Conservation (phyloP, 2,797 vertebrate species). For the Serranus cabrilla region DNA sequence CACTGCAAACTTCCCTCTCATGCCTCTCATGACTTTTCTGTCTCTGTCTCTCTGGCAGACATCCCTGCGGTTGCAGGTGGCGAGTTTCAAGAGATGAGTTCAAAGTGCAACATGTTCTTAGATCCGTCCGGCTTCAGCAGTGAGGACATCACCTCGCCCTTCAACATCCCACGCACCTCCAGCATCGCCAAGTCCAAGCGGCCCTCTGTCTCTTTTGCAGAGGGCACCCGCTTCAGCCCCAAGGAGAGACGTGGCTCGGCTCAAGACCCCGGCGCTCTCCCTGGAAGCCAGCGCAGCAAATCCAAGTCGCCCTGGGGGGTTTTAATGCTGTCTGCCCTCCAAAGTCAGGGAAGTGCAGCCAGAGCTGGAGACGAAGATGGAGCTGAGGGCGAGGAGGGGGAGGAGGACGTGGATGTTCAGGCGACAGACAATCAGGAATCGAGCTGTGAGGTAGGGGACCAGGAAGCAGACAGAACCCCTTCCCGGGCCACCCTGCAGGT, state of each 20-base stretch:
- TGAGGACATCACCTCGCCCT: slow-evolving; percentile 90
- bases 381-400: slow-evolving; percentile 57
- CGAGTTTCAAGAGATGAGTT: slow-evolving; percentile 88
- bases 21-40: not conserved
- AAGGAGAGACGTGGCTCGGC: slow-evolving; percentile 84
- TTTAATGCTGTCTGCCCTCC: slow-evolving; percentile 80
- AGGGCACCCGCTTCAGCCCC: slow-evolving; percentile 93
- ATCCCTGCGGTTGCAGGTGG: slow-evolving; percentile 81
- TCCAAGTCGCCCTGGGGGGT: slow-evolving; percentile 86
- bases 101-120: slow-evolving; percentile 86
- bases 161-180: slow-evolving; percentile 96
- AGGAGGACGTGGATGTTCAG: slow-evolving; percentile 59
- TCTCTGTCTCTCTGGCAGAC: slow-evolving; percentile 74
- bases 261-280: slow-evolving; percentile 81
- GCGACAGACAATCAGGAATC: slow-evolving; percentile 63
- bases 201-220: slow-evolving; percentile 97
- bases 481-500: slow-evolving; percentile 52
- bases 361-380: slow-evolving; percentile 60
- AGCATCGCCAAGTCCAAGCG: slow-evolving; percentile 95
- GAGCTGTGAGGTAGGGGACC: slow-evolving; percentile 61
- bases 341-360: slow-evolving; percentile 60
- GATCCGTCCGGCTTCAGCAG: slow-evolving; percentile 86
- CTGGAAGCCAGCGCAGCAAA: slow-evolving; percentile 81
- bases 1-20: not conserved
- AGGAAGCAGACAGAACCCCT: slow-evolving; percentile 67